Evolutionary conservation across 2,797 vertebrate genomes (phyloP), one percentile per base, ranked within the genome.

Genomic region (Anguilla megastoma): DNA sequence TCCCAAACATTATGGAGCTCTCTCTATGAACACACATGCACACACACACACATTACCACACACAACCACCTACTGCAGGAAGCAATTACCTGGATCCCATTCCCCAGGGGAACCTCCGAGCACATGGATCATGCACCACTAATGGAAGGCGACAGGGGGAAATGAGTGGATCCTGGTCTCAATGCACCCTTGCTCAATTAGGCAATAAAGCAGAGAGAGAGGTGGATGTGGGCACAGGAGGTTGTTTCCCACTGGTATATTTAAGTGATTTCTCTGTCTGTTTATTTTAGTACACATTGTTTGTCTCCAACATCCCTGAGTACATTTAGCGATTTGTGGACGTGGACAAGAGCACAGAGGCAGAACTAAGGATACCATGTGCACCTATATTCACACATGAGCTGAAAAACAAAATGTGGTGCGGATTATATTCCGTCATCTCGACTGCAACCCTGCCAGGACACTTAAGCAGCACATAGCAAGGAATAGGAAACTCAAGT

Each of bases 181-280:
- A 92, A 92, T 91, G 90, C 92, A 93, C 93, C 94, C 92, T 90
- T 93, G 94, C 92, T 94, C 92, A 92, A 92, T 94, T 94, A 93
- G 90, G 91, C 93, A 92, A 91, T 93, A 90, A 93, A 88, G 90
- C 90, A 87, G 76, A 89, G 56, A 63, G 74, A 56, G 60, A 91
- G 90, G 88, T 87, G 89, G 86, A 88, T 60, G 41, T 16, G 45
- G 90, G 89, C 88, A 80, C 63, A 85, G 63, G 52, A 85, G 48
- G 10, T 60, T 84, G 79, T 63, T 30, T 87, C 89, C 90, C 86
- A 88, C 88, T 90, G 92, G 89, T 54, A 85, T 63, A 85, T 71
- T 56, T 30, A 85, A 88, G 66, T 76, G 45, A 54, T 85, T 69
- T 33, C 21, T 85, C 48, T 27, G 79, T 60, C 48, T 27, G 79